phyloP scores from a whole-genome alignment of 2,113 vertebrate species.

The Anthoscopus minutus region DNA sequence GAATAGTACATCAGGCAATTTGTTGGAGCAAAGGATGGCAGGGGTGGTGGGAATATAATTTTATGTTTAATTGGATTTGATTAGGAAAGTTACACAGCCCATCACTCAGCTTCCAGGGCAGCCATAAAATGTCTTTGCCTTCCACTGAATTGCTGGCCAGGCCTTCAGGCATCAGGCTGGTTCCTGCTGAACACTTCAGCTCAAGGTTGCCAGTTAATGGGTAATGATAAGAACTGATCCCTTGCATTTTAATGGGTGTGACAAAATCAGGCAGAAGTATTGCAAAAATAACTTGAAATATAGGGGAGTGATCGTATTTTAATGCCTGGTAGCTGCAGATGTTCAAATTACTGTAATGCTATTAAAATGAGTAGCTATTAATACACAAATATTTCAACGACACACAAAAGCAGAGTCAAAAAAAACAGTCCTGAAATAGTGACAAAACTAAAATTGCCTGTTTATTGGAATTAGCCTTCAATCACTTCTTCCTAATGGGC shows the following conservation, averaged over 20 bases:
- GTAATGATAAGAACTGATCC: constrained; percentile 7
- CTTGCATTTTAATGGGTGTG: constrained; percentile 20
- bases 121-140: background rate
- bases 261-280: background rate
- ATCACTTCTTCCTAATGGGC: background rate
- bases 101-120: background rate
- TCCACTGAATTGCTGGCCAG: background rate
- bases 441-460: background rate
- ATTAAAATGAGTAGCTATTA: constrained; percentile 52
- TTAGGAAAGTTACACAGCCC: background rate
- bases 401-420: background rate
- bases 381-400: constrained; percentile 33
- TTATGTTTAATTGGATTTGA: background rate
- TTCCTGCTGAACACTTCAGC: background rate
- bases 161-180: background rate
- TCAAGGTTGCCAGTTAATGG: constrained; percentile 41
- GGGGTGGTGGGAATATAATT: background rate
- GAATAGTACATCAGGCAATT: background rate
- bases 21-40: background rate
- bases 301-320: background rate
- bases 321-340: constrained; percentile 24
- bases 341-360: constrained; percentile 22
- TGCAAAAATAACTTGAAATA: constrained; percentile 12
- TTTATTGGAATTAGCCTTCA: background rate
- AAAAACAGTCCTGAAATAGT: background rate